Percentiles rank a stretch among this genome's conserved stretches.
These are phyloP conservation scores for Lepidocolaptes lacrymiger DNA, from an alignment of 2,797 vertebrate species.

Conservation along the genomic window DNA sequence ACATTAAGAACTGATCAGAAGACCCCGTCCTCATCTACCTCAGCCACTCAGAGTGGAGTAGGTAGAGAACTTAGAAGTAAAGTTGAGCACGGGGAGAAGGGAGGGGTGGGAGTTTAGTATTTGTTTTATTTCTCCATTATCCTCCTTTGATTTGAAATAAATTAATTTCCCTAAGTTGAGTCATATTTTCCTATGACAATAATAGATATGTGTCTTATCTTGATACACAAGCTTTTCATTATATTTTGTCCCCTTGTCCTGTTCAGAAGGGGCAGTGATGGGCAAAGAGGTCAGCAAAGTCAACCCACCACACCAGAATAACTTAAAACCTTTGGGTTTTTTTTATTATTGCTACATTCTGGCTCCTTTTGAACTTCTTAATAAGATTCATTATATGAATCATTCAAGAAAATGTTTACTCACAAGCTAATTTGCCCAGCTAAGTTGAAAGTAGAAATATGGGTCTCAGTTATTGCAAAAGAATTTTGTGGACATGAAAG, in stretches of 20 bases:
- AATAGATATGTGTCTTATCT: neutral
- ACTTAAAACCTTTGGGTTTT: neutral
- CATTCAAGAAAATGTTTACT: neutral
- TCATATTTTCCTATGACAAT: neutral
- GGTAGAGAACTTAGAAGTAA: neutral
- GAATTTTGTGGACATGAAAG: neutral
- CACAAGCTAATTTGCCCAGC: neutral
- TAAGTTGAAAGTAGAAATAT: neutral
- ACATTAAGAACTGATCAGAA: neutral
- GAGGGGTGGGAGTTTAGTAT: neutral
- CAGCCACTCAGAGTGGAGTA: neutral
- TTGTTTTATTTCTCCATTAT: neutral
- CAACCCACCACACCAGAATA: neutral
- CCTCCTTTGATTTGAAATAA: neutral
- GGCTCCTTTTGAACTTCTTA: neutral
- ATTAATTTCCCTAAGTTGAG: neutral
- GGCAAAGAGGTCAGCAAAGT: neutral
- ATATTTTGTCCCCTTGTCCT: neutral
- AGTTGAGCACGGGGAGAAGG: neutral
- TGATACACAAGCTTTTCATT: neutral
- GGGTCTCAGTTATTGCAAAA: neutral
- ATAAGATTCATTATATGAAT: neutral
- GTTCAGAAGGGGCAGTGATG: neutral
- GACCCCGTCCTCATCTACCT: neutral
- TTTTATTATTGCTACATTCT: neutral